Evolutionary conservation across 2,113 vertebrate species (phyloP).

Genomic region (Vulpes lagopus): DNA sequence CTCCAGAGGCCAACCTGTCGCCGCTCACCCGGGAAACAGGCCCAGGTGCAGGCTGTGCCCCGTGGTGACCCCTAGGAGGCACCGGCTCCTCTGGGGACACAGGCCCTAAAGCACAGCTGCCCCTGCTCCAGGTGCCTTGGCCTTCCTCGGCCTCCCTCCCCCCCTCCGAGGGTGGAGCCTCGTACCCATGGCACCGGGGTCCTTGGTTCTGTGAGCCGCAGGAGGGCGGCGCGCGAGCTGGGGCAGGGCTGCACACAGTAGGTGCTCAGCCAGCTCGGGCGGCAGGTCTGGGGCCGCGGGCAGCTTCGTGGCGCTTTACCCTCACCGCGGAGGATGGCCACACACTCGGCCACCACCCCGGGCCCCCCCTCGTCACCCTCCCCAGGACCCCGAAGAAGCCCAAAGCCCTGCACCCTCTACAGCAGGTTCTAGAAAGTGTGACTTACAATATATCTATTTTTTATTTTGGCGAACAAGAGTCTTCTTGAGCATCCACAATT

Average conservation of each 20-base stretch:
- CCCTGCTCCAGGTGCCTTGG: background rate
- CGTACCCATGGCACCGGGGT: no score
- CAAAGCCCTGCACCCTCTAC: background rate
- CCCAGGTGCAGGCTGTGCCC: background rate
- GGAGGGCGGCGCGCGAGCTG: accelerated
- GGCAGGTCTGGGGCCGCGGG: background rate
- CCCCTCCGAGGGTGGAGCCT: background rate
- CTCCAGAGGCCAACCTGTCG: background rate
- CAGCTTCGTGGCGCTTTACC: background rate
- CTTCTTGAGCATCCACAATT: constrained; percentile 22
- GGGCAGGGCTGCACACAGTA: background rate
- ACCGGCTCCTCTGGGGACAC: background rate
- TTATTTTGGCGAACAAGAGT: background rate
- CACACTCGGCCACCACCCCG: background rate
- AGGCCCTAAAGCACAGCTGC: background rate
- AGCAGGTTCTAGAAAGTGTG: background rate
- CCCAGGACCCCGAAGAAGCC: background rate
- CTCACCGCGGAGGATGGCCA: background rate
- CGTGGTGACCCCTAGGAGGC: background rate
- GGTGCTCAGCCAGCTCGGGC: background rate
- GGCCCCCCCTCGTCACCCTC: background rate
- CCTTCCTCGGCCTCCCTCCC: background rate
- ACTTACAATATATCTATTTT: background rate
- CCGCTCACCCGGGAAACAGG: background rate
- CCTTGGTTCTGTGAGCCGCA: background rate